Base-by-base conservation (phyloP, 2,797 vertebrate genomes). In the Sternarchorhynchus goeldii region DNA sequence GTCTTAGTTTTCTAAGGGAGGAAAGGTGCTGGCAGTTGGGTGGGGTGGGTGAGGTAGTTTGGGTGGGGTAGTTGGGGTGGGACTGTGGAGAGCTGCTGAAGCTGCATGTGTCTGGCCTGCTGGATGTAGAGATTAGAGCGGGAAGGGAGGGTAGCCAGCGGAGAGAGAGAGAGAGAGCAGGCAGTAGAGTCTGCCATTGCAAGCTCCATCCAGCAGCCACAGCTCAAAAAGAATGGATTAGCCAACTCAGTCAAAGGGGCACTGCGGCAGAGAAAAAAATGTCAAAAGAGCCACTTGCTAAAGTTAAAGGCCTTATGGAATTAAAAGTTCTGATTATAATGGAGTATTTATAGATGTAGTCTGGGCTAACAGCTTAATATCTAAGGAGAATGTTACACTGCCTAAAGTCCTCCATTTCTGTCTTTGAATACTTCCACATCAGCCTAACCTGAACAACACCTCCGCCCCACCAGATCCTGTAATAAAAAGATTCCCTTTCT, bases 151-250 rank as follows among this genome's bases (percentile, higher is more conserved):
- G 8, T 5, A 58, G 58, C 63, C 67, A 36, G 25, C 12, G 64
- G 41, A 25, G 80, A 69, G 41, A 25, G 80, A 81, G 57, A 57
- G 36, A 75, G 62, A 56, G 73, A 76, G 68, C 66, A 68, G 78
- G 76, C 73, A 70, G 56, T 34, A 58, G 34, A 62, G 50, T 36
- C 36, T 75, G 65, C 72, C 71, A 77, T 73, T 36, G 66, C 78
- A 56, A 66, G 75, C 67, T 82, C 78, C 31, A 64, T 74, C 71
- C 53, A 80, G 50, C 72, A 56, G 66, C 72, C 70, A 56, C 62
- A 75, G 67, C 73, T 75, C 66, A 82, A 78, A 80, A 75, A 36
- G 78, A 84, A 84, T 84, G 75, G 75, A 84, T 82, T 84, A 82
- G 31, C 36, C 66, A 69, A 53, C 66, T 78, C 71, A 75, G 80